phyloP scores from a whole-genome alignment of 2,888 invertebrate species.

The Celastrina argiolus region DNA sequence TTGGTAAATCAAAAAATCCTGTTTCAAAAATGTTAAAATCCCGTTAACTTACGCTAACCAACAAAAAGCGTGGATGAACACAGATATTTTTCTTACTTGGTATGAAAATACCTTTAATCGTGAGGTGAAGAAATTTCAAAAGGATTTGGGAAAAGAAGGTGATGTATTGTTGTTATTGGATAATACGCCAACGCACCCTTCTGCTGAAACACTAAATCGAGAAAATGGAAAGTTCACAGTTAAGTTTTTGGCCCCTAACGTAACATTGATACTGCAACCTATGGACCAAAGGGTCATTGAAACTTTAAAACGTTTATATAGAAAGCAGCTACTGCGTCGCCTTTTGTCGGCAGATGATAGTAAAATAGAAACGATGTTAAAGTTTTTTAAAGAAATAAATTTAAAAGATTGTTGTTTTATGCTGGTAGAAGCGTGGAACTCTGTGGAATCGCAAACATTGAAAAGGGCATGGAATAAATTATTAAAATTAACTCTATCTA shows the following conservation, averaged over 20 bases:
- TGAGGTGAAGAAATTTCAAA: constrained; percentile 27
- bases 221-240: constrained; percentile 32
- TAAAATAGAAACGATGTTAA: constrained; percentile 28
- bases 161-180: constrained; percentile 29
- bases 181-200: constrained; percentile 32
- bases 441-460: constrained; percentile 30
- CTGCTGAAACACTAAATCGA: constrained; percentile 32
- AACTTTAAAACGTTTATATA: constrained; percentile 35
- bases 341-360: constrained; percentile 31
- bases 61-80: no score
- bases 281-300: constrained; percentile 35
- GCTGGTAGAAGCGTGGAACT: constrained; percentile 31
- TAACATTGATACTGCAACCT: constrained; percentile 33
- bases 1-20: no score
- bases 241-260: constrained; percentile 33
- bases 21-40: no score
- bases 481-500: constrained; percentile 27
- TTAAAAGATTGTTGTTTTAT: constrained; percentile 34
- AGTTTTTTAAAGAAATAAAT: constrained; percentile 31
- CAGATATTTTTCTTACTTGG: no score
- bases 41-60: no score
- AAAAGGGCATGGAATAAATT: constrained; percentile 31
- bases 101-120: no score
- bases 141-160: constrained; percentile 28
- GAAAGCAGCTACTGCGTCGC: constrained; percentile 33